phyloP scores from a whole-genome alignment of 2,797 vertebrate species.

The Chelidonichthys spinosus region DNA sequence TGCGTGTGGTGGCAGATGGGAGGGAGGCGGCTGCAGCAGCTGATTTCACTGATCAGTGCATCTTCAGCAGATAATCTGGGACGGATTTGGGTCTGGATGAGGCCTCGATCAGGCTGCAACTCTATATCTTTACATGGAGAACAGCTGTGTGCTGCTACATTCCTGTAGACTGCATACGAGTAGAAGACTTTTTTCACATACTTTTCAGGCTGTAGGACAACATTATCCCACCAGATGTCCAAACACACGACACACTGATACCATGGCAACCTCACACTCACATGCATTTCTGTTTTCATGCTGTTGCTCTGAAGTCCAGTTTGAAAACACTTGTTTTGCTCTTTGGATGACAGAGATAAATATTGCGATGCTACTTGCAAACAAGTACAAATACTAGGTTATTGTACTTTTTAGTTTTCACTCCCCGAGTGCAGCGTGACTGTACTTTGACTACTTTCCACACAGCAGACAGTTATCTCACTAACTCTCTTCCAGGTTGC shows the following conservation, averaged over 20 bases:
- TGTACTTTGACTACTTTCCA: too few relatives aligned
- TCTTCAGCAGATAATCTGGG: slow-evolving; percentile 26
- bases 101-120: background rate
- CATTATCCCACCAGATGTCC: slow-evolving; percentile 57
- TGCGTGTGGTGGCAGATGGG: slow-evolving; percentile 45
- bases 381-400: too few relatives aligned
- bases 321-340: slow-evolving; percentile 13
- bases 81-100: too few relatives aligned
- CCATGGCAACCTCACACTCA: slow-evolving; percentile 67
- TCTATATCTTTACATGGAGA: background rate
- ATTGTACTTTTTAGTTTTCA: too few relatives aligned
- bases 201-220: slow-evolving; percentile 17
- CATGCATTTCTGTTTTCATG: slow-evolving; percentile 7
- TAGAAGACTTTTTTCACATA: slow-evolving; percentile 9
- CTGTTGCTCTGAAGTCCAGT: slow-evolving; percentile 25
- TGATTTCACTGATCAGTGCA: slow-evolving; percentile 39
- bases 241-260: background rate
- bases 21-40: slow-evolving; percentile 12
- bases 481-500: background rate
- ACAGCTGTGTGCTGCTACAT: background rate
- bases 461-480: too few relatives aligned
- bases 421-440: too few relatives aligned
- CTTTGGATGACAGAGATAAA: slow-evolving; percentile 19
- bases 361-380: background rate
- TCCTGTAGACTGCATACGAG: background rate